These are phyloP conservation scores for Poecilia wingei DNA, from an alignment of 2,797 vertebrate species.

Conservation along the genomic window DNA sequence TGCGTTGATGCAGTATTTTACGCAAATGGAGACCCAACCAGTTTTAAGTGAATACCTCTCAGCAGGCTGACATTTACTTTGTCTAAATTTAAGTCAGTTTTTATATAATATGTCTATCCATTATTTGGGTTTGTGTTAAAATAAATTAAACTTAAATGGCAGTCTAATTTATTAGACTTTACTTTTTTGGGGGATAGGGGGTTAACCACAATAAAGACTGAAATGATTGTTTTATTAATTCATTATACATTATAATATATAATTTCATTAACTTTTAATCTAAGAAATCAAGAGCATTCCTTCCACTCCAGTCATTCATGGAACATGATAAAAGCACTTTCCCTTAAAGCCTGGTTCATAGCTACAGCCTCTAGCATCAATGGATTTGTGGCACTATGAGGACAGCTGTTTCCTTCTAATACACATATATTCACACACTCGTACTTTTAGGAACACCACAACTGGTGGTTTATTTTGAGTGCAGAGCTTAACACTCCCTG, in stretches of 20 bases:
- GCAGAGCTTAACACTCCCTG: constrained; percentile 53
- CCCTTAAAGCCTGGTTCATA: constrained; percentile 38
- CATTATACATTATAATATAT: neutral
- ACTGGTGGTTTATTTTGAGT: constrained; percentile 72
- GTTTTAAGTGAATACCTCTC: neutral
- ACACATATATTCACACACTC: constrained; percentile 18
- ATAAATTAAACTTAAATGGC: neutral
- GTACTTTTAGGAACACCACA: constrained; percentile 45
- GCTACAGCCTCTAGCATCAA: constrained; percentile 27
- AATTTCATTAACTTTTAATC: constrained; percentile 20
- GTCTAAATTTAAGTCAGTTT: neutral
- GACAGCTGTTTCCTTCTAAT: constrained; percentile 24
- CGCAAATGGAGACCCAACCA: neutral
- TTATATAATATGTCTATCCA: neutral
- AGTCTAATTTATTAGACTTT: neutral
- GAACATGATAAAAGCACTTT: constrained; percentile 49
- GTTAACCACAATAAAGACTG: neutral
- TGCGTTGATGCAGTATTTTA: neutral
- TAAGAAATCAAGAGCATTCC: constrained; percentile 8
- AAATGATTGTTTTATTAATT: neutral
- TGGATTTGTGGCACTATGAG: constrained; percentile 59
- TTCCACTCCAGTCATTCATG: constrained; percentile 21
- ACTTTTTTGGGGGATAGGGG: neutral
- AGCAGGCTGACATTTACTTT: neutral
- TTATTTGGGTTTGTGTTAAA: neutral